Evolutionary conservation across 2,888 invertebrate genomes (phyloP).

Genomic region (Cataglyphis altisquamis): DNA sequence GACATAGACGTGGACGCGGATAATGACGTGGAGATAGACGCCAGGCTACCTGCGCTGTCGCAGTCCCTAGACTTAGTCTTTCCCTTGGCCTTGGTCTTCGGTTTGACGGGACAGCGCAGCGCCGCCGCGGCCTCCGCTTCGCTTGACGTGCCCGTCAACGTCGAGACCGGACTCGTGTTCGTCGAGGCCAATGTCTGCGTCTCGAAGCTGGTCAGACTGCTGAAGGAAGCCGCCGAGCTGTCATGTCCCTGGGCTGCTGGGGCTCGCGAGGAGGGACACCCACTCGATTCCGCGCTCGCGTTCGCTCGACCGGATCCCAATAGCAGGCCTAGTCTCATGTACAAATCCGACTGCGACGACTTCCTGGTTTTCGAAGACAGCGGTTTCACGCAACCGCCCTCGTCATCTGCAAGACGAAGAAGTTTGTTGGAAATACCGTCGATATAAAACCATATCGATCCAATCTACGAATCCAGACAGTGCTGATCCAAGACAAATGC

Average conservation of each 20-base stretch:
- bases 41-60: conserved; percentile 91
- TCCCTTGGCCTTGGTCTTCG: conserved; percentile 85
- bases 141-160: conserved; percentile 93
- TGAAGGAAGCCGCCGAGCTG: conserved; percentile 86
- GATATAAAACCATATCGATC: not conserved
- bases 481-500: not conserved
- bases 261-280: conserved; percentile 61
- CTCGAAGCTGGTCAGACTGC: conserved; percentile 88
- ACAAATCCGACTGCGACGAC: conserved; percentile 92
- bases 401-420: conserved; percentile 88
- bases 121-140: conserved; percentile 89
- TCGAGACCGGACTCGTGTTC: conserved; percentile 96
- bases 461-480: conserved; percentile 19
- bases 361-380: conserved; percentile 86
- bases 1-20: conserved; percentile 86
- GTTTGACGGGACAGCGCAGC: conserved; percentile 79
- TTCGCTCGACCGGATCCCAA: conserved; percentile 90
- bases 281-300: conserved; percentile 78
- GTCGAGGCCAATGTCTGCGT: conserved; percentile 91
- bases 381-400: conserved; percentile 90
- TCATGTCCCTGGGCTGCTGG: conserved; percentile 76
- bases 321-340: conserved; percentile 93
- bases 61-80: conserved; percentile 85
- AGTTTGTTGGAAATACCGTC: not conserved
- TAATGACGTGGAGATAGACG: conserved; percentile 83